These are phyloP conservation scores for Herpetotheres cachinnans DNA, from an alignment of 2,113 vertebrate species.

Conservation along the genomic window DNA sequence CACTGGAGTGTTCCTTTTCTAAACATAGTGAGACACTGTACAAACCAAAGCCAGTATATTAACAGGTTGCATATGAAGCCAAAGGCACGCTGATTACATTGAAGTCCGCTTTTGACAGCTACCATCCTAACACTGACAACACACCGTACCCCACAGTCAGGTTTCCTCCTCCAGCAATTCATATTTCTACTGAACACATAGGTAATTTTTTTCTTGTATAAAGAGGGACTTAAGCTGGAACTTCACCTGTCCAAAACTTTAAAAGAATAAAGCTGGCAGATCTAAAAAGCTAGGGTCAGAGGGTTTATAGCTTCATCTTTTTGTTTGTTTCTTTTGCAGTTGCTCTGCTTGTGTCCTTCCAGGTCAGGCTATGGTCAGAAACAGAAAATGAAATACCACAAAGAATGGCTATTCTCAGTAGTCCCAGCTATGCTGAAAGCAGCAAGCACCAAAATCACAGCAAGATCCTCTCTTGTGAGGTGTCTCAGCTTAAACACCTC, in stretches of 20 bases:
- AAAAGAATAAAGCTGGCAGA: not conserved
- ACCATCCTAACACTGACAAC: not conserved
- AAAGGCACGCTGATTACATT: not conserved
- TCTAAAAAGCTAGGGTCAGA: not conserved
- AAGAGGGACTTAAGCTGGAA: not conserved
- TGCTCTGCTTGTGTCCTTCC: not conserved
- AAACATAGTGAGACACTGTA: conserved; percentile 28
- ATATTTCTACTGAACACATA: not conserved
- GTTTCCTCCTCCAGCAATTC: not conserved
- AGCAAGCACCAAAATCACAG: not conserved
- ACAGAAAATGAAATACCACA: not conserved
- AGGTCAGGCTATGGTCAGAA: not conserved
- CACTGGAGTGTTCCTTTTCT: conserved; percentile 7
- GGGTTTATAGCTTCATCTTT: not conserved
- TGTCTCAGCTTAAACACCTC: not conserved
- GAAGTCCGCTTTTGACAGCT: conserved; percentile 9
- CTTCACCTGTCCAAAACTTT: not conserved
- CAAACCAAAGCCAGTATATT: not conserved
- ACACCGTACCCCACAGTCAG: not conserved
- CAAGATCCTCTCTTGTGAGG: not conserved
- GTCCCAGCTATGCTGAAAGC: not conserved
- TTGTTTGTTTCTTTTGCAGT: not conserved
- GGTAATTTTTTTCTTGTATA: not conserved
- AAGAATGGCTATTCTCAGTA: not conserved
- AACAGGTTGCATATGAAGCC: not conserved